Conservation (phyloP, 2,888 invertebrate genomes). For the Andrena haemorrhoa region DNA sequence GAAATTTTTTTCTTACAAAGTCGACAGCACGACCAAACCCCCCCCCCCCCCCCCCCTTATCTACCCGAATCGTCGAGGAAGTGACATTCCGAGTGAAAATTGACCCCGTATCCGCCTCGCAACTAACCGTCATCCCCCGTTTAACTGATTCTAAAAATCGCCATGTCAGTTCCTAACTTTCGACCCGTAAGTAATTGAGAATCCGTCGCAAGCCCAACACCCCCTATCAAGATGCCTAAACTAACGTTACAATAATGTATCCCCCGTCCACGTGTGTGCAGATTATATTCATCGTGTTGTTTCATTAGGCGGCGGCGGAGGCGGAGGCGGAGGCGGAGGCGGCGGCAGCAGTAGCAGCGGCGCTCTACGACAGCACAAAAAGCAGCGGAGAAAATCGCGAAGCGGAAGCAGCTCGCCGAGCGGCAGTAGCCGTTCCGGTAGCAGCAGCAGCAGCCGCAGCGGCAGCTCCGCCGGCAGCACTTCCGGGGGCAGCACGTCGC, state of each 20-base stretch:
- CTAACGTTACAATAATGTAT: slow-evolving; percentile 23
- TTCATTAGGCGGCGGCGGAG: slow-evolving; percentile 73
- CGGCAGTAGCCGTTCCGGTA: slow-evolving; percentile 86
- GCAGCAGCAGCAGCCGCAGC: slow-evolving; percentile 83
- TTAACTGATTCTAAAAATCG: no score
- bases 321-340: slow-evolving; percentile 76
- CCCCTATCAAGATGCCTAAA: background rate
- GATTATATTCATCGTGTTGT: slow-evolving; percentile 67
- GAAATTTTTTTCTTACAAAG: no score
- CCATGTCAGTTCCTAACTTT: no score
- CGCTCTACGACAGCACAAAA: slow-evolving; percentile 84
- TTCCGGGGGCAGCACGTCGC: slow-evolving; percentile 87
- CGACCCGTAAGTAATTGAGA: background rate
- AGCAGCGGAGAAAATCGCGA: slow-evolving; percentile 83
- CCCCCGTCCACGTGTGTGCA: slow-evolving; percentile 35
- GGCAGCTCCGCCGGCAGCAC: slow-evolving; percentile 86
- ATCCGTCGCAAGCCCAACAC: background rate
- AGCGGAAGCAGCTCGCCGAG: slow-evolving; percentile 83
- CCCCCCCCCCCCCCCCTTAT: no score
- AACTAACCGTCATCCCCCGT: no score
- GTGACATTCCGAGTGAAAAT: no score
- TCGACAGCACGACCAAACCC: no score
- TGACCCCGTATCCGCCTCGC: no score
- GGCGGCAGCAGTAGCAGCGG: slow-evolving; percentile 79
- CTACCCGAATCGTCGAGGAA: no score